Conservation (phyloP, 2,113 vertebrate genomes). For the Caranx ignobilis region DNA sequence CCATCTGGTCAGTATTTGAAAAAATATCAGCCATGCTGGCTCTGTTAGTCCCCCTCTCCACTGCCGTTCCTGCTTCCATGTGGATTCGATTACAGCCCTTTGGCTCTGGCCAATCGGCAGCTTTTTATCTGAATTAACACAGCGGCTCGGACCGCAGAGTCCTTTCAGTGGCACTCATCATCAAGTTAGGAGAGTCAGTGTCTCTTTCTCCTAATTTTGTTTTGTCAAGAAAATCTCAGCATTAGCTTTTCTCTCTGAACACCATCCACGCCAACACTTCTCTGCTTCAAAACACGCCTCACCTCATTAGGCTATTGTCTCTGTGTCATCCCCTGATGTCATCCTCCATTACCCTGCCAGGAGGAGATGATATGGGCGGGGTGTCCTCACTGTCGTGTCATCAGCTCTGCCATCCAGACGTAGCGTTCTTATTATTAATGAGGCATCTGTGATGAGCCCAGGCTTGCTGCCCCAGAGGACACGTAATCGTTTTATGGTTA, state of each 20-base stretch:
- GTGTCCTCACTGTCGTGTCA: conserved; percentile 54
- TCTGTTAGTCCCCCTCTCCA: conserved; percentile 47
- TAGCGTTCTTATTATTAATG: conserved; percentile 72
- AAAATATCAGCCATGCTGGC: conserved; percentile 69
- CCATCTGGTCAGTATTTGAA: conserved; percentile 83
- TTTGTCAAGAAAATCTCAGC: conserved; percentile 37
- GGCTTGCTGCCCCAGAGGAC: conserved; percentile 61
- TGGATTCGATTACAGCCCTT: conserved; percentile 74
- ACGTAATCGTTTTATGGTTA: conserved; percentile 76
- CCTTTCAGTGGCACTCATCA: conserved; percentile 28
- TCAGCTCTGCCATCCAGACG: conserved; percentile 49
- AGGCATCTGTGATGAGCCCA: conserved; percentile 67
- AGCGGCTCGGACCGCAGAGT: conserved; percentile 28
- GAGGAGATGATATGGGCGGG: conserved; percentile 47
- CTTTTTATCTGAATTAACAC: conserved; percentile 68
- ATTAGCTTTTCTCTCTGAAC: conserved; percentile 20
- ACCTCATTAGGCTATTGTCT: conserved; percentile 66
- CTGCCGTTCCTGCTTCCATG: conserved; percentile 57
- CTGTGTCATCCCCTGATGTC: conserved; percentile 57
- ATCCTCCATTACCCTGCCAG: conserved; percentile 53
- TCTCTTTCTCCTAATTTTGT: conserved; percentile 32
- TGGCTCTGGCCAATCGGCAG: conserved; percentile 62
- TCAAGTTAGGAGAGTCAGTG: not conserved
- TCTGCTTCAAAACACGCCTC: conserved; percentile 49
- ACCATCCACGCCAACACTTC: conserved; percentile 37